Evolutionary conservation across 2,888 invertebrate genomes (phyloP), one percentile per base, ranked within the genome.

Genomic region (Allophyes oxyacanthae): DNA sequence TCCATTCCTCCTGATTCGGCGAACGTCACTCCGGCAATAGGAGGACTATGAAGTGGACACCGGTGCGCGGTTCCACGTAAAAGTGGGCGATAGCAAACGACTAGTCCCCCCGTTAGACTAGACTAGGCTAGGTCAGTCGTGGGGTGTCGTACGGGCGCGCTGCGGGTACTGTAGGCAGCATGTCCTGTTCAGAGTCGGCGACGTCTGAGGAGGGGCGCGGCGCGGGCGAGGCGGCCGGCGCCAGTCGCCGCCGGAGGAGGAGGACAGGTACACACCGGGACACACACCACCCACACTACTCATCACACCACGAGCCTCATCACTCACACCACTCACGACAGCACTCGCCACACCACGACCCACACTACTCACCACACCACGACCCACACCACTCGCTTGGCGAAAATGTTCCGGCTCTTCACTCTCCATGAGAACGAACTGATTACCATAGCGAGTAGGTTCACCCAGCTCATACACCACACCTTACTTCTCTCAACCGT

Each of bases 121-220:
- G n/a, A n/a, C n/a, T n/a, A n/a, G n/a, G n/a, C n/a, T n/a, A n/a
- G n/a, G n/a, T n/a, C n/a, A n/a, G n/a, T 43, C 41, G 65, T 50
- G 58, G 65, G 41, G 26, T 5, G 13, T 4, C n/a, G 61, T 10
- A 42, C 10, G 46, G 52, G 55, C n/a, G 60, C 48, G 11, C 28
- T 55, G 67, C 9, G 49, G 65, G 57, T 64, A 43, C 53, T 73
- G 74, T 69, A 67, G 63, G 72, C 73, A 51, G 75, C 72, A 75
- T 95, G 93, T 95, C 90, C 64, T 95, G 90, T 92, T 88, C 88
- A 94, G 91, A 91, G 85, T 90, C 94, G 66, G 88, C 84, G 74
- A 89, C 93, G 90, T 87, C 87, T 67, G 83, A 80, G 73, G 90
- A 89, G 81, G 82, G 71, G 9, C 79, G 82, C 81, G 82, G 60